Percentiles rank a stretch among this genome's conserved stretches.
Conservation (phyloP, 2,888 invertebrate genomes). For the Drosophila meridionalis region DNA sequence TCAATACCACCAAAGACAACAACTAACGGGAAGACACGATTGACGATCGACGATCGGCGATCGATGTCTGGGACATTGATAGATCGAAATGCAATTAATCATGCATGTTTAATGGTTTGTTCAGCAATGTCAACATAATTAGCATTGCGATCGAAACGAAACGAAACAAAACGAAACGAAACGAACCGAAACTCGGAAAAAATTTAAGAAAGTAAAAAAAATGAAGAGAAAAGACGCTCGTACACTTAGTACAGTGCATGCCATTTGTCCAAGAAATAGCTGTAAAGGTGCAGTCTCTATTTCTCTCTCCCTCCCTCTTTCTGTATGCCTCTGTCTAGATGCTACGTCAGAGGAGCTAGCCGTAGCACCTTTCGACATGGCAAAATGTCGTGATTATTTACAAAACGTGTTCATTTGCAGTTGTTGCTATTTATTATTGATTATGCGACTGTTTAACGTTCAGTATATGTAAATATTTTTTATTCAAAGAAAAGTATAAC, state of each 20-base stretch:
- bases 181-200: slow-evolving; percentile 10
- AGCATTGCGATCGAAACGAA: slow-evolving; percentile 52
- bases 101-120: slow-evolving; percentile 54
- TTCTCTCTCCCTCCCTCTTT: background rate
- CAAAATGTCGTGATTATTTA: slow-evolving; percentile 64
- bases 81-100: slow-evolving; percentile 72
- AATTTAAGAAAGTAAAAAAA: background rate
- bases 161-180: slow-evolving; percentile 6
- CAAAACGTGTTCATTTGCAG: slow-evolving; percentile 76
- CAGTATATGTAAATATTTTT: slow-evolving; percentile 74
- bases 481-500: slow-evolving; percentile 44
- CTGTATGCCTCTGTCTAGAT: background rate
- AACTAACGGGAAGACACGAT: slow-evolving; percentile 14
- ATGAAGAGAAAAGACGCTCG: background rate
- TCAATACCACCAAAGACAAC: slow-evolving; percentile 29
- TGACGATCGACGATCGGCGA: slow-evolving; percentile 4
- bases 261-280: slow-evolving; percentile 19
- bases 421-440: slow-evolving; percentile 73
- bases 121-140: slow-evolving; percentile 69
- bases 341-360: slow-evolving; percentile 35
- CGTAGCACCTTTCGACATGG: slow-evolving; percentile 13
- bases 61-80: slow-evolving; percentile 49
- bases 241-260: slow-evolving; percentile 15
- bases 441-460: slow-evolving; percentile 76
- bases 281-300: background rate